phyloP scores from a whole-genome alignment of 2,888 invertebrate species.

The Eudasyphora cyanicolor region DNA sequence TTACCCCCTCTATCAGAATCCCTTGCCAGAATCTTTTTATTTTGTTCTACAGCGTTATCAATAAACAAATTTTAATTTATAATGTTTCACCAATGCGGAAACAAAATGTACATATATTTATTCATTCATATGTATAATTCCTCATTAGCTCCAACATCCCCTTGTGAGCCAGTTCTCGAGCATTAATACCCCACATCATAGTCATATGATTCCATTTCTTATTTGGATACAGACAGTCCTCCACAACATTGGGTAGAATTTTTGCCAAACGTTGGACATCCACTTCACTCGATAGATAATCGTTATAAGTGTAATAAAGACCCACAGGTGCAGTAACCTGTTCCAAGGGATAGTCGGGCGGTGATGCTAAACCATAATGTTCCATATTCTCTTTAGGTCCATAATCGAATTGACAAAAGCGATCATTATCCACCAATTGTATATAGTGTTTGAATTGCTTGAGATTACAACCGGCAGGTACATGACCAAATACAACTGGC shows the following conservation, averaged over 20 bases:
- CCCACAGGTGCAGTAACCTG: conserved; percentile 79
- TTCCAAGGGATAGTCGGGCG: conserved; percentile 80
- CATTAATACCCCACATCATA: conserved; percentile 70
- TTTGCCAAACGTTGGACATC: conserved; percentile 71
- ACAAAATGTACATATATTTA: not conserved
- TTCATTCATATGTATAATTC: conserved; percentile 57
- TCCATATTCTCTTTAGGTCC: conserved; percentile 76
- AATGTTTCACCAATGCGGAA: no score
- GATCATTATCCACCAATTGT: conserved; percentile 78
- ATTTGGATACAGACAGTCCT: conserved; percentile 66
- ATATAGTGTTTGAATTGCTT: conserved; percentile 82
- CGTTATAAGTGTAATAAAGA: conserved; percentile 78
- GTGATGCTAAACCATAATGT: conserved; percentile 81
- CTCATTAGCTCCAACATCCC: conserved; percentile 68
- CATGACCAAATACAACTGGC: conserved; percentile 83
- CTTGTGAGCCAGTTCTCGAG: conserved; percentile 67
- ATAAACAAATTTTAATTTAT: no score
- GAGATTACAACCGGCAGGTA: conserved; percentile 82
- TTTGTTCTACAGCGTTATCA: no score
- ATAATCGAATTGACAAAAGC: conserved; percentile 81
- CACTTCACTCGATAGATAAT: conserved; percentile 80
- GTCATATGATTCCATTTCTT: conserved; percentile 74
- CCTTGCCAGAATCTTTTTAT: no score
- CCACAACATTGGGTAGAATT: conserved; percentile 71
- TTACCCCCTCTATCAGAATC: no score